Evolutionary conservation across 2,888 invertebrate genomes (phyloP), one percentile per base, ranked within the genome.

Genomic region (Tipula unca): DNA sequence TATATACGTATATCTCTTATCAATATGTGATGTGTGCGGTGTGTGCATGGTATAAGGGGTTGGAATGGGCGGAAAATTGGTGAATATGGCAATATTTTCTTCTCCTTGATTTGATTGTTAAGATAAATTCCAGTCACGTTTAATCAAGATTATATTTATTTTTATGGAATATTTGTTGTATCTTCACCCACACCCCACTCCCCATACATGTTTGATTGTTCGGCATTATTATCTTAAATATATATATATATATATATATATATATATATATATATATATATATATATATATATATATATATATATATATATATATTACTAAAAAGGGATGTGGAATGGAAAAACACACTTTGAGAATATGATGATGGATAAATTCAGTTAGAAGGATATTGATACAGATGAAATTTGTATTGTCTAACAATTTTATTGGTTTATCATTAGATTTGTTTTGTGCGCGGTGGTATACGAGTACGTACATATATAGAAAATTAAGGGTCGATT

Each of bases 391-490:
- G 25, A 69, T 10, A 69, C 69, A 69, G 10, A 25, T 69, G 25
- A 69, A 69, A 69, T 69, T 69, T 69, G 69, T 69, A 69, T 69
- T 69, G 69, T 69, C 69, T 69, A 25, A 69, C 69, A 69, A 69
- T 69, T 25, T 69, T 69, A 69, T 69, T 25, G 69, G 69, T 69
- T 69, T 25, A 8, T 10, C 69, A 69, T 69, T 69, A 69, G 25
- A 25, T 69, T 20, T 69, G 10, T 54, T 48, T n/a, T 48, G 48
- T n/a, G 4, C n/a, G 69, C 17, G 20, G n/a, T n/a, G n/a, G 48
- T 48, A 48, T 20, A 35, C 35, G 6, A 4, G 6, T 6, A 4
- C 35, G 39, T 39, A 39, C 6, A 32, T 32, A 3, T 69, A 3
- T 10, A 69, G 25, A 69, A 25, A 69, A 69, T 69, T 69, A 69